A percentile compares a stretch with the other conserved stretches of the same genome.
phyloP scores from a whole-genome alignment of 2,888 invertebrate genomes.

The Tetanocera ferruginea region DNA sequence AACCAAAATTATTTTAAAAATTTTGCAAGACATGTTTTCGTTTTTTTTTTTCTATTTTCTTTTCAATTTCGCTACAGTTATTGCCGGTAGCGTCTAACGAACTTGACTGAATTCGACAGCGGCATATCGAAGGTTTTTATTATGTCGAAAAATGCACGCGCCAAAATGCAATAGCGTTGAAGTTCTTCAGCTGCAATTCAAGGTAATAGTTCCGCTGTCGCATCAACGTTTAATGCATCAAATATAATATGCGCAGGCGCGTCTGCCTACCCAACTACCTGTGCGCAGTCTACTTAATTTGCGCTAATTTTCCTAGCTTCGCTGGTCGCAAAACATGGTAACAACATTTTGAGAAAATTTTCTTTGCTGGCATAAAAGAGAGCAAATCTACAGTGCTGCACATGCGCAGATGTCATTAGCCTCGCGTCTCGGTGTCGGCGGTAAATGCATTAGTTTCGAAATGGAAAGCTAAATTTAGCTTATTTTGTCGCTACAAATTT shows the following conservation, averaged over 20 bases:
- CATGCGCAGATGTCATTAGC: slow-evolving; percentile 13
- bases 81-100: slow-evolving; percentile 43
- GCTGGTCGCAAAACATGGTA: slow-evolving; percentile 50
- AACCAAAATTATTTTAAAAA: neutral
- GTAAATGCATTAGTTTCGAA: slow-evolving; percentile 18
- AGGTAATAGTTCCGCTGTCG: slow-evolving; percentile 21
- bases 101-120: slow-evolving; percentile 55
- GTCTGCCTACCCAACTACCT: slow-evolving; percentile 37
- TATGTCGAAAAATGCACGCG: slow-evolving; percentile 49
- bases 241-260: slow-evolving; percentile 25
- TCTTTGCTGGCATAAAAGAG: neutral
- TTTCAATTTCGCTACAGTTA: slow-evolving; percentile 19
- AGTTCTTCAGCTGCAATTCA: slow-evolving; percentile 37
- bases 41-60: neutral
- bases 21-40: slow-evolving; percentile 14
- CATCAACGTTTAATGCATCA: neutral
- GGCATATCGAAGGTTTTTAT: slow-evolving; percentile 55
- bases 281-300: neutral
- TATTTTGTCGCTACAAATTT: neutral
- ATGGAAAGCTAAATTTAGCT: slow-evolving; percentile 23
- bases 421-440: slow-evolving; percentile 1
- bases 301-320: slow-evolving; percentile 53
- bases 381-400: neutral
- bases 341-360: neutral
- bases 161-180: slow-evolving; percentile 40